A percentile compares a stretch with the other conserved stretches of the same genome.
Conservation (phyloP, 2,888 invertebrate species). For the Scaptomyza caliginosa region DNA sequence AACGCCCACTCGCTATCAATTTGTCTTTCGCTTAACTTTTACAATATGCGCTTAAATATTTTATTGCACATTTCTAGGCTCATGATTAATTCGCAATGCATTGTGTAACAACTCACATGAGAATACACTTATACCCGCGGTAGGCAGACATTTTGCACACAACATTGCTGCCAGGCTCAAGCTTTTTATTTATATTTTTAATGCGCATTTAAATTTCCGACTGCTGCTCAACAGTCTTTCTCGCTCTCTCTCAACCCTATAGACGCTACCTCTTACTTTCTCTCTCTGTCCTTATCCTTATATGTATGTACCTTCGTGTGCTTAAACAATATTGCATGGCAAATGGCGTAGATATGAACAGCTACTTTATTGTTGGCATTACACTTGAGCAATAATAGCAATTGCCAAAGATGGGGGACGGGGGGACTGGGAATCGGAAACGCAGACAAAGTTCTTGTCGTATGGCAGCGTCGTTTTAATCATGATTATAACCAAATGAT, state of each 20-base stretch:
- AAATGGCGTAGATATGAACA: slow-evolving; percentile 70
- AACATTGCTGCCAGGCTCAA: slow-evolving; percentile 33
- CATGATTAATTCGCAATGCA: slow-evolving; percentile 60
- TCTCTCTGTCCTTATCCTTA: not conserved
- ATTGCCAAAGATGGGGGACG: slow-evolving; percentile 37
- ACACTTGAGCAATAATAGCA: slow-evolving; percentile 69
- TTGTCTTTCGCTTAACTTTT: slow-evolving; percentile 13
- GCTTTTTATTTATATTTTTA: slow-evolving; percentile 63
- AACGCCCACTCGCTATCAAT: not conserved
- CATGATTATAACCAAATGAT: slow-evolving; percentile 38
- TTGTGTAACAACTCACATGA: slow-evolving; percentile 12
- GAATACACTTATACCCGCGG: not conserved
- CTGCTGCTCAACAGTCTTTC: slow-evolving; percentile 20
- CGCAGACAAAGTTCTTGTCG: slow-evolving; percentile 23
- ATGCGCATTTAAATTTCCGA: slow-evolving; percentile 56
- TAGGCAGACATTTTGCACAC: not conserved
- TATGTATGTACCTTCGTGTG: slow-evolving; percentile 20
- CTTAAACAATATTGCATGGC: slow-evolving; percentile 67
- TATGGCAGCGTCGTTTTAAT: slow-evolving; percentile 28
- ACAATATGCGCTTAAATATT: slow-evolving; percentile 47
- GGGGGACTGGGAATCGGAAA: not conserved
- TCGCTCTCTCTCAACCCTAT: not conserved
- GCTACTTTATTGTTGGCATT: slow-evolving; percentile 70
- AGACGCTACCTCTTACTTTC: not conserved
- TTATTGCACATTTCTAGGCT: slow-evolving; percentile 57